Conservation (phyloP, 1,140 invertebrate genomes). For the Kradibia gibbosae region DNA sequence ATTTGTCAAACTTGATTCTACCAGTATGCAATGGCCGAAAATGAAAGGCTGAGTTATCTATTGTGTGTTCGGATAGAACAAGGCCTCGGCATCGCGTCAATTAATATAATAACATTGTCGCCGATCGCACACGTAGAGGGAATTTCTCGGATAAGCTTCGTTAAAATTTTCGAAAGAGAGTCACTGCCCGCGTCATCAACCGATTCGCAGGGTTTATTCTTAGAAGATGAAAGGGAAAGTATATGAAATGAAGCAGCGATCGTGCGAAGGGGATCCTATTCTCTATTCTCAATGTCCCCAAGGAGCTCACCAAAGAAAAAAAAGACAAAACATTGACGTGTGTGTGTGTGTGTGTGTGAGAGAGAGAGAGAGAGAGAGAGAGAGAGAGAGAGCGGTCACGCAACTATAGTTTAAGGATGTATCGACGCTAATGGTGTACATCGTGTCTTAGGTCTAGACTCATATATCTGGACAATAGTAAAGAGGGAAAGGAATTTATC, state of each 20-base stretch:
- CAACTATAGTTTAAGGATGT: constrained; percentile 14
- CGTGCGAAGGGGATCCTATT: constrained; percentile 31
- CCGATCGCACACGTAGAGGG: not conserved
- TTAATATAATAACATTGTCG: constrained; percentile 41
- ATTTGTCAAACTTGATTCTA: constrained; percentile 16
- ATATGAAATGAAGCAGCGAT: constrained; percentile 1
- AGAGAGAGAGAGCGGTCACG: not conserved
- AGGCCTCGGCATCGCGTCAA: constrained; percentile 35
- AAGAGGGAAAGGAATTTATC: not conserved
- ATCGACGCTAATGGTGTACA: not conserved
- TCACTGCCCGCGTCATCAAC: not conserved
- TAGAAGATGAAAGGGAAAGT: constrained; percentile 58
- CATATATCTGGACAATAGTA: not conserved
- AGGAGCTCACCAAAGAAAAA: not conserved
- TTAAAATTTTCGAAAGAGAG: constrained; percentile 52
- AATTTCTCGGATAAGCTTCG: constrained; percentile 45
- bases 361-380: not conserved
- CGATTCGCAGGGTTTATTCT: constrained; percentile 58
- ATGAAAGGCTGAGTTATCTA: not conserved
- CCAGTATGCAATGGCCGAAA: not conserved
- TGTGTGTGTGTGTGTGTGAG: not conserved
- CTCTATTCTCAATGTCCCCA: constrained; percentile 29
- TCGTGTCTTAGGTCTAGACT: not conserved
- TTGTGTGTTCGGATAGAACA: not conserved
- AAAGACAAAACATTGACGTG: no score